Percentiles rank a stretch among this genome's conserved stretches.
phyloP scores from a whole-genome alignment of 2,888 invertebrate species.

The Bhutanitis thaidina region DNA sequence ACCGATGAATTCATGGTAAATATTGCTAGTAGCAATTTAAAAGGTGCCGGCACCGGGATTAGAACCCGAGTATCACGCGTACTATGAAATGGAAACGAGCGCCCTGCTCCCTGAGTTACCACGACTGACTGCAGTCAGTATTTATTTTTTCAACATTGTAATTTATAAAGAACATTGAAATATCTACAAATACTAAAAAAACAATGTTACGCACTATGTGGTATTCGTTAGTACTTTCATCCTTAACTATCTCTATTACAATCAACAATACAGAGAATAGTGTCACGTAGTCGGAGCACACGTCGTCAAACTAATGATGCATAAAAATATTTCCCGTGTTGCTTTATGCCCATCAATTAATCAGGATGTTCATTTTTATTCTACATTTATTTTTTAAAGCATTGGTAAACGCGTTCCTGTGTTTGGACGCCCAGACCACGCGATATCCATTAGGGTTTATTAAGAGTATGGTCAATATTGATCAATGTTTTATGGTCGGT shows the following conservation, averaged over 20 bases:
- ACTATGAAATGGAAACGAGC: too few species aligned
- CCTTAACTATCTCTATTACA: not conserved
- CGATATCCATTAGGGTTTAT: conserved; percentile 64
- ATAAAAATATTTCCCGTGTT: conserved; percentile 76
- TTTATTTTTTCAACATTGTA: too few species aligned
- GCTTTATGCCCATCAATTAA: conserved; percentile 68
- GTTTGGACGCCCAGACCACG: conserved; percentile 43
- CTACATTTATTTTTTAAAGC: conserved; percentile 50
- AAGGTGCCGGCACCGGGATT: too few species aligned
- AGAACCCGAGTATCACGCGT: too few species aligned
- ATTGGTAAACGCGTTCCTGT: conserved; percentile 29
- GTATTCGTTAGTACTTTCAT: not conserved
- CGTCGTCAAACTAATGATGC: conserved; percentile 60
- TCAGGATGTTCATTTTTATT: conserved; percentile 53
- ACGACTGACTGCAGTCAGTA: too few species aligned
- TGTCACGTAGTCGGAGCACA: conserved; percentile 28
- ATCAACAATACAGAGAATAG: conserved; percentile 21
- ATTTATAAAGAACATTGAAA: too few species aligned
- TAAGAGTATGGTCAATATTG: conserved; percentile 73
- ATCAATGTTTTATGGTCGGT: conserved; percentile 53
- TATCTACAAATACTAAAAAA: too few species aligned
- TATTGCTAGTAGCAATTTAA: too few species aligned
- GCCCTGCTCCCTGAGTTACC: too few species aligned
- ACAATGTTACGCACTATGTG: not conserved
- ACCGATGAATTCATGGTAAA: too few species aligned